Evolutionary conservation across 2,113 vertebrate species (phyloP), one percentile per base, ranked within the genome.

Genomic region (Lethenteron reissneri): DNA sequence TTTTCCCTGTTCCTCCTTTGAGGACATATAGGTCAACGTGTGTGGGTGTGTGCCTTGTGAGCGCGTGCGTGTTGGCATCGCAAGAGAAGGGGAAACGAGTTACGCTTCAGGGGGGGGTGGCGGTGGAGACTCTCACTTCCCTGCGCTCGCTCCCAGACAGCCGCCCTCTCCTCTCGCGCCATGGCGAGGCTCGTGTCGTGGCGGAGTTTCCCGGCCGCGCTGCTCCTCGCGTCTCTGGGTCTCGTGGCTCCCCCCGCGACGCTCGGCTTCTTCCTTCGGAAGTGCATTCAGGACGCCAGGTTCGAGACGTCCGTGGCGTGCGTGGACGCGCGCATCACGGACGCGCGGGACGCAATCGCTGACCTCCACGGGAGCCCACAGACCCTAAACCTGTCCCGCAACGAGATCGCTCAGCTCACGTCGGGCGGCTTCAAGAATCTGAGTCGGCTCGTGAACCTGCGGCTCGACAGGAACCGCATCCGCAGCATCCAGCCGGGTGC

Each of bases 241-340:
- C 14, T 56, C 14, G 25, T 75, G 12, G 56, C 77, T 12, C n/a
- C 77, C 69, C 77, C 76, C 1, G 62, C 64, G 5, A 71, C 74
- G 64, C 8, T 57, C 1, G 71, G 79, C 13, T 88, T 85, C 57
- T 83, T 84, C 73, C 88, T 81, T 75, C 74, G 60, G 1, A 85
- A 85, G 78, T 89, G 86, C 75, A 83, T 84, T 21, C 79, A 81
- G 71, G 69, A 56, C 0, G 56, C 69, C 1, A 9, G 57, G 10
- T 41, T 74, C 7, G 57, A 73, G 0, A 58, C 41, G 5, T 57
- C 0, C 25, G 87, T 84, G 74, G 77, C 58, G 2, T 88, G 87
- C 73, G 56, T 77, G 57, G 72, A 74, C 11, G 78, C 81, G 2
- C 74, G 73, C 14, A 60, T 74, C n/a, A 59, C 4, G 0, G 73